Base-by-base conservation (phyloP, 2,888 invertebrate genomes). In the Limnephilus rhombicus region DNA sequence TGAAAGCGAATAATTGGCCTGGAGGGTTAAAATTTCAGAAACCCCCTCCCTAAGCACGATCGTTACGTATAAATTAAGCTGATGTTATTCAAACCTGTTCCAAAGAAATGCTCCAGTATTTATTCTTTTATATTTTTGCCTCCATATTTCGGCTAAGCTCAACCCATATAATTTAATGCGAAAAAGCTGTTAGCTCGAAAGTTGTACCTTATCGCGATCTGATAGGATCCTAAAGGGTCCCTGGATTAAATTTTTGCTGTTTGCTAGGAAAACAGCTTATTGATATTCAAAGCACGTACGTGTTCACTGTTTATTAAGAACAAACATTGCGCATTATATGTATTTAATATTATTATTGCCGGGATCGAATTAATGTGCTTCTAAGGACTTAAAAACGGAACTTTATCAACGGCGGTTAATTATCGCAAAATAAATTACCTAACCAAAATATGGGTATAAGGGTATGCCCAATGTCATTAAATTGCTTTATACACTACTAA, bases 121-220 rank as follows among this genome's bases (percentile, higher is more conserved):
- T 80, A 18, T 88, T 89, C n/a, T 80, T 80, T 34, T 5, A 89
- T 37, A 80, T 89, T 89, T 89, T 37, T 24, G 15, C 18, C 37
- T 89, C 41, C 80, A 89, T 37, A 80, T 89, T 89, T 80, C 11
- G 80, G 80, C 37, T 37, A 80, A 89, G 88, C 88, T 89, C 80
- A 41, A 24, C 88, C 80, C 37, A 41, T 80, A 89, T 80, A 89
- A 89, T 89, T 89, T 89, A 89, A 89, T 89, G 88, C 88, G 88
- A 80, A 80, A 89, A 89, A 89, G 80, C 88, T 89, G 80, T 89
- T 89, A 89, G 88, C 37, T 89, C 34, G 80, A 41, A 89, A 80
- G 18, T 80, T 29, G 12, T 24, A 88, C 80, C 88, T 89, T 89
- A 89, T 80, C 80, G 13, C 31, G n/a, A 89, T 89, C 80, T 31